Percentiles rank a stretch among this genome's conserved stretches.
Conservation (phyloP, 2,888 invertebrate genomes). For the Lordiphosa fenestrarum region DNA sequence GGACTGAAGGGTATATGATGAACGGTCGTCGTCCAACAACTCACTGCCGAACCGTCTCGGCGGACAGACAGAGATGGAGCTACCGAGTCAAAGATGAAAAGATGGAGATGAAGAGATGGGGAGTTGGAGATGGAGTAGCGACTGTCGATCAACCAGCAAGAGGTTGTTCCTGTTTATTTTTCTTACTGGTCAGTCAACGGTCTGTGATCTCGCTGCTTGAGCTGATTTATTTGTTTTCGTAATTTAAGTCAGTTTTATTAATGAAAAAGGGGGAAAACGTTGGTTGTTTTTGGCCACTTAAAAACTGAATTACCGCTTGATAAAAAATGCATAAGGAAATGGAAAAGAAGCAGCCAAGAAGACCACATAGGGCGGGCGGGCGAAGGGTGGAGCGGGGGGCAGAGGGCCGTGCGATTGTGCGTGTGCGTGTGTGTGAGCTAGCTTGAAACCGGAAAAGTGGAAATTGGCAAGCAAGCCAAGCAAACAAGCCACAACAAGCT, state of each 20-base stretch:
- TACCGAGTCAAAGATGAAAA: slow-evolving; percentile 4
- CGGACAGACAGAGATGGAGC: slow-evolving; percentile 8
- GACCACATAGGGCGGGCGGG: slow-evolving; percentile 15
- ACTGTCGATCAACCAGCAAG: slow-evolving; percentile 40
- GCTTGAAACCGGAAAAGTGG: slow-evolving; percentile 69
- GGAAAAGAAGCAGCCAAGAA: slow-evolving; percentile 29
- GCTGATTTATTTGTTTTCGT: slow-evolving; percentile 64
- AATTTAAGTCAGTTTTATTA: slow-evolving; percentile 68
- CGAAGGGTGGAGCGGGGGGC: no score
- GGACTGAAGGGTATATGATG: slow-evolving; percentile 80
- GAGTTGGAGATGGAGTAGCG: slow-evolving; percentile 30
- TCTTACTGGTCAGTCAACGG: slow-evolving; percentile 6
- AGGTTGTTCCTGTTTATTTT: slow-evolving; percentile 21
- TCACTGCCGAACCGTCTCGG: slow-evolving; percentile 18
- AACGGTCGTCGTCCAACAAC: slow-evolving; percentile 65
- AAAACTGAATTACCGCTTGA: slow-evolving; percentile 19
- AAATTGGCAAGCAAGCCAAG: slow-evolving; percentile 68
- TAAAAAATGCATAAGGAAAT: slow-evolving; percentile 53
- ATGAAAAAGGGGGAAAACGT: slow-evolving; percentile 61
- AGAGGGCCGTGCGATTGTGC: slow-evolving; percentile 7
- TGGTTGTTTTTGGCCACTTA: slow-evolving; percentile 1
- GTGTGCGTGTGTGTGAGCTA: slow-evolving; percentile 35
- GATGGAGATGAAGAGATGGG: background rate
- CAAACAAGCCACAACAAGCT: slow-evolving; percentile 47
- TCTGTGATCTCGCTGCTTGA: slow-evolving; percentile 2